These are phyloP conservation scores for Atta cephalotes DNA, from an alignment of 1,140 invertebrate species.

Conservation along the genomic window DNA sequence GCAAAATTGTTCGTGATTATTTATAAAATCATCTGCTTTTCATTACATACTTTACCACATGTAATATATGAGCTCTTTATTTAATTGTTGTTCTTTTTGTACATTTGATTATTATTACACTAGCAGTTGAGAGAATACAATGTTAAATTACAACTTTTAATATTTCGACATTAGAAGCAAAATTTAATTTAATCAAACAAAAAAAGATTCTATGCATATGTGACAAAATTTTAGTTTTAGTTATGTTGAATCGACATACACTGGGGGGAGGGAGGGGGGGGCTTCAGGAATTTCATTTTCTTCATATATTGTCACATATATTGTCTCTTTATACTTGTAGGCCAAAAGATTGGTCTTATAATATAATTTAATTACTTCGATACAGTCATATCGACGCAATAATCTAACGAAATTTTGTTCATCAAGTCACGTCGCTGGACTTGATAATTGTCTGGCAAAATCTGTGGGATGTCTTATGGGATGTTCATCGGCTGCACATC, in stretches of 20 bases:
- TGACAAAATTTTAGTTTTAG: slow-evolving; percentile 10
- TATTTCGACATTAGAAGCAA: background rate
- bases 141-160: background rate
- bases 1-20: background rate
- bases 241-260: background rate
- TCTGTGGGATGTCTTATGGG: background rate
- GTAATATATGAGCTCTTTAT: background rate
- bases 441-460: slow-evolving; percentile 28
- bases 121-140: background rate
- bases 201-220: background rate
- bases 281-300: background rate
- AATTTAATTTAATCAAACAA: background rate
- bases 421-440: background rate
- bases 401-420: background rate
- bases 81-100: background rate
- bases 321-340: background rate
- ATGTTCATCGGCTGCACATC: background rate
- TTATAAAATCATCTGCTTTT: background rate
- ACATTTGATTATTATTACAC: background rate
- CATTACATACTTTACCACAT: background rate
- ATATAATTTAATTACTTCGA: slow-evolving; percentile 2
- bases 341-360: background rate
- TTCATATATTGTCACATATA: background rate
- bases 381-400: background rate
- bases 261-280: too few relatives aligned